Evolutionary conservation across 2,113 vertebrate species (phyloP).

Genomic region (Gopherus evgoodei): DNA sequence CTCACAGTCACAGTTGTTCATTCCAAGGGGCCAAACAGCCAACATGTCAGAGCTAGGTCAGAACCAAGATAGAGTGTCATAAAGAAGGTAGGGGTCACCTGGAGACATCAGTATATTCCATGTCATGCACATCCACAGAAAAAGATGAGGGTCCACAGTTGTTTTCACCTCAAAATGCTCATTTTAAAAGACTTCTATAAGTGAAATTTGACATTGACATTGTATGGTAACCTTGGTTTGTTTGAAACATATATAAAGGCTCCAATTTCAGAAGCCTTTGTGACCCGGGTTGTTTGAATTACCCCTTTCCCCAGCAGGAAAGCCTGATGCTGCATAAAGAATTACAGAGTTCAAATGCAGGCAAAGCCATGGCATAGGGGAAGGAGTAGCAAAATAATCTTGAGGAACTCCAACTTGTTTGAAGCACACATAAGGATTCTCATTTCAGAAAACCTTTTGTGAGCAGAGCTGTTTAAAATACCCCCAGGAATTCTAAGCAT

Average conservation of each 20-base stretch:
- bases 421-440: not conserved
- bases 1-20: not conserved
- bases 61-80: slow-evolving; percentile 37
- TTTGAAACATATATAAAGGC: not conserved
- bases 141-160: not conserved
- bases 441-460: not conserved
- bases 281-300: not conserved
- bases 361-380: not conserved
- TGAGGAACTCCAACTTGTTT: not conserved
- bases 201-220: not conserved
- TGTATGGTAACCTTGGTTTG: not conserved
- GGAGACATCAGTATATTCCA: slow-evolving; percentile 2
- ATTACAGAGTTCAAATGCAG: not conserved
- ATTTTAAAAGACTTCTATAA: not conserved
- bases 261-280: not conserved
- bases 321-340: not conserved
- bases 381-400: not conserved
- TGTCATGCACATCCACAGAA: rapidly evolving
- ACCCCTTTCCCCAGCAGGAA: not conserved
- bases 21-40: not conserved
- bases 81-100: not conserved
- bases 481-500: not conserved
- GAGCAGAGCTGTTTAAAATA: not conserved
- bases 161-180: not conserved
- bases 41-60: not conserved